Conservation (phyloP, 1,140 invertebrate genomes). For the Sminthurides bifidus region DNA sequence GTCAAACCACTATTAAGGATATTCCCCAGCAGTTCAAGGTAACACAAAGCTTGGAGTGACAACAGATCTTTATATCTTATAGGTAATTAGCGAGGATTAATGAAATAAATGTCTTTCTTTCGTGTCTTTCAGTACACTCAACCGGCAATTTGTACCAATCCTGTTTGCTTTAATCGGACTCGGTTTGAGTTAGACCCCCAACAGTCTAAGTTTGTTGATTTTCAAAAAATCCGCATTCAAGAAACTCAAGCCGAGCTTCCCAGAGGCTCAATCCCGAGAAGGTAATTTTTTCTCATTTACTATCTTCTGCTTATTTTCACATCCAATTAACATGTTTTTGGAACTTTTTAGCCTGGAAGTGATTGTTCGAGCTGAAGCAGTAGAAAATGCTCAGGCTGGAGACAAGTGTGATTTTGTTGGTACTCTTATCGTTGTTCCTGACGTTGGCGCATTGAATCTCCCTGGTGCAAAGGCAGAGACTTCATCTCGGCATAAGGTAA, state of each 20-base stretch:
- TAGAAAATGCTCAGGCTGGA: slow-evolving; percentile 88
- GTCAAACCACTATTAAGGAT: slow-evolving; percentile 86
- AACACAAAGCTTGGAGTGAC: slow-evolving; percentile 12
- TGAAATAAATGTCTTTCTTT: slow-evolving; percentile 10
- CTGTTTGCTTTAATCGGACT: slow-evolving; percentile 81
- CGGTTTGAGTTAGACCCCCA: slow-evolving; percentile 85
- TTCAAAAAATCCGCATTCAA: slow-evolving; percentile 97
- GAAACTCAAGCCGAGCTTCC: slow-evolving; percentile 96
- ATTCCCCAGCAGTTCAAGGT: slow-evolving; percentile 98
- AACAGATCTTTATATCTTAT: slow-evolving; percentile 11
- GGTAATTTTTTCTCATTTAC: slow-evolving; percentile 36
- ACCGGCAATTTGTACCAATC: slow-evolving; percentile 90
- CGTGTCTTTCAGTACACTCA: slow-evolving; percentile 58
- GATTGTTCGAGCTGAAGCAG: slow-evolving; percentile 88
- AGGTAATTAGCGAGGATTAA: not conserved
- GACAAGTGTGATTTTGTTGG: slow-evolving; percentile 92
- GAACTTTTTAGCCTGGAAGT: slow-evolving; percentile 67
- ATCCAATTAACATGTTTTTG: slow-evolving; percentile 1
- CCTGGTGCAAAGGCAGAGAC: slow-evolving; percentile 76
- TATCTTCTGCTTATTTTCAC: slow-evolving; percentile 1
- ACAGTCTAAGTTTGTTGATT: slow-evolving; percentile 93
- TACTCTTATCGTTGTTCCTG: slow-evolving; percentile 93
- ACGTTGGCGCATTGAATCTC: slow-evolving; percentile 73
- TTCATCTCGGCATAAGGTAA: slow-evolving; percentile 53
- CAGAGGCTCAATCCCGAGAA: slow-evolving; percentile 86